These are phyloP conservation scores for Ceratosolen fusciceps DNA, from an alignment of 1,140 invertebrate species.

Conservation along the genomic window DNA sequence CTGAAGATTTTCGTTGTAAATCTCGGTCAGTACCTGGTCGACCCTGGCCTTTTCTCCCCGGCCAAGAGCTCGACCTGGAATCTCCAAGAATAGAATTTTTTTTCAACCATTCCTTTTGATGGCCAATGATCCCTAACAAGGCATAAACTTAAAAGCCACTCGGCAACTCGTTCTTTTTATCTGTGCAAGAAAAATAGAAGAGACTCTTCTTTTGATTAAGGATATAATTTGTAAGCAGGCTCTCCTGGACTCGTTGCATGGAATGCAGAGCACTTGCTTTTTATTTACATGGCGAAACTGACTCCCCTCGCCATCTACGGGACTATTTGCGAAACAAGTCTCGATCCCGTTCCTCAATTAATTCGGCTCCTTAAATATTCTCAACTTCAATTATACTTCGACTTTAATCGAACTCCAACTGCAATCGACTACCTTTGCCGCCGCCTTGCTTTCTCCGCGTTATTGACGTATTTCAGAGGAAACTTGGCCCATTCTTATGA, in stretches of 20 bases:
- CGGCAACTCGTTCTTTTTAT: no score
- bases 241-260: not conserved
- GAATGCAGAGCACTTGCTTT: not conserved
- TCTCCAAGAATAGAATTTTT: not conserved
- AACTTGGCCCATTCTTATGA: no score
- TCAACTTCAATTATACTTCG: not conserved
- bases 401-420: no score
- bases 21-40: not conserved
- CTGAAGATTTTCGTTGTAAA: no score
- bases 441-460: no score
- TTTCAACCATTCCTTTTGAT: not conserved
- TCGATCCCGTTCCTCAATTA: not conserved
- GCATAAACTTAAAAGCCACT: not conserved
- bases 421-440: no score
- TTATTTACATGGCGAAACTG: no score
- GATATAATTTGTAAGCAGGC: slow-evolving; percentile 2
- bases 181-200: not conserved
- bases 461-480: no score
- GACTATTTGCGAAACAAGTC: not conserved
- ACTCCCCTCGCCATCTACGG: not conserved
- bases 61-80: not conserved
- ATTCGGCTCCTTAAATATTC: not conserved
- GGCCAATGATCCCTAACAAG: not conserved
- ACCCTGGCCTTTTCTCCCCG: not conserved
- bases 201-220: slow-evolving; percentile 8